A percentile compares a stretch with the other conserved stretches of the same genome.
These are phyloP conservation scores for Podarcis muralis DNA, from an alignment of 2,113 vertebrate genomes.

Conservation along the genomic window DNA sequence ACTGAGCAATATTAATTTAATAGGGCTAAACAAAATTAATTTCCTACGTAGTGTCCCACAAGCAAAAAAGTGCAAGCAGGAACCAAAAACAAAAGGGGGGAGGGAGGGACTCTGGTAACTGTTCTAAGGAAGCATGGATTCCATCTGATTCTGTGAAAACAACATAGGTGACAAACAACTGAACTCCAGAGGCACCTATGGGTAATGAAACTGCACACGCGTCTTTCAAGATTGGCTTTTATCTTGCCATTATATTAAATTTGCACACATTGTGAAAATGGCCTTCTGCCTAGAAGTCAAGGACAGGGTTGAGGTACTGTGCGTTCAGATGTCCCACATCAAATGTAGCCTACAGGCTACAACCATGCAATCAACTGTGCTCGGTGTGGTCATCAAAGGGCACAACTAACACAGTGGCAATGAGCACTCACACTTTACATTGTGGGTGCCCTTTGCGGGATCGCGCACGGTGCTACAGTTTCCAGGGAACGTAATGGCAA, in stretches of 20 bases:
- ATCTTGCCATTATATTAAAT: neutral
- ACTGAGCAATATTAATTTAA: neutral
- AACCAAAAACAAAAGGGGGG: neutral
- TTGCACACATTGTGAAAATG: neutral
- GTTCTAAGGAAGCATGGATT: neutral
- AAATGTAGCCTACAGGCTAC: no score
- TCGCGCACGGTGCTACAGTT: no score
- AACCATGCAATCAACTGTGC: no score
- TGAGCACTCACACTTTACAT: no score
- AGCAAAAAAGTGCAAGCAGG: neutral
- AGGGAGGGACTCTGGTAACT: neutral
- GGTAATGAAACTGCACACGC: neutral
- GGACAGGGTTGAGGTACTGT: no score
- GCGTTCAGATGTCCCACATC: no score
- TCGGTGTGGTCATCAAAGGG: neutral
- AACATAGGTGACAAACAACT: neutral
- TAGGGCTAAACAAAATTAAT: conserved; percentile 1
- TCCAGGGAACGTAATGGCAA: no score
- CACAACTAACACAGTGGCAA: no score
- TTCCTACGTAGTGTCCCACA: neutral
- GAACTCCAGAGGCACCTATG: neutral
- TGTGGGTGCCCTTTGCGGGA: no score
- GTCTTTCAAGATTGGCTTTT: neutral
- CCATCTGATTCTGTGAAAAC: neutral
- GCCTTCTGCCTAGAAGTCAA: neutral